phyloP scores from a whole-genome alignment of 1,140 invertebrate species.

The Protaetia brevitarsis region DNA sequence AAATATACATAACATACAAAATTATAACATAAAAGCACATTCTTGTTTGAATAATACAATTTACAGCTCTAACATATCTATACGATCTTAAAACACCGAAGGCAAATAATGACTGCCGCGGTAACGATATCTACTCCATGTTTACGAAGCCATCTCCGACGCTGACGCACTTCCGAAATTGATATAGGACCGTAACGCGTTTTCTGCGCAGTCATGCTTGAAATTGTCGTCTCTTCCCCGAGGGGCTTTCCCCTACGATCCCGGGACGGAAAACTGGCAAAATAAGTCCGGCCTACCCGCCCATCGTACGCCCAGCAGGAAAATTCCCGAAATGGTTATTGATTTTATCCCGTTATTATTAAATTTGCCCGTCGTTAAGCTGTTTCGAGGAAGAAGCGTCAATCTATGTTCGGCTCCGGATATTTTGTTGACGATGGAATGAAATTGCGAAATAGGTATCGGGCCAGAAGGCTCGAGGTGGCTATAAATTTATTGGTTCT shows the following conservation, averaged over 20 bases:
- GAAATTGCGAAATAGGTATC: too few species aligned
- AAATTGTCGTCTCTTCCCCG: background rate
- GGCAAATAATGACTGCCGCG: background rate
- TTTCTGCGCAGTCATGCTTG: background rate
- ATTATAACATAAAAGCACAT: too few species aligned
- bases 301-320: background rate
- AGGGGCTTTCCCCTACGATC: too few species aligned
- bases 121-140: background rate
- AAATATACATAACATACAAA: too few species aligned
- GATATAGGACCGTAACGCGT: background rate
- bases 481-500: too few species aligned
- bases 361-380: too few species aligned
- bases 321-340: constrained; percentile 3
- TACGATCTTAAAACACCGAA: background rate
- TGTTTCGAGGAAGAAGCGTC: too few species aligned
- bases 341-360: constrained; percentile 14
- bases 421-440: background rate
- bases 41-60: too few species aligned
- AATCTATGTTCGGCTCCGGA: too few species aligned
- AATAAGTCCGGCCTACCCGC: background rate
- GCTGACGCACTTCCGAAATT: background rate
- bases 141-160: background rate
- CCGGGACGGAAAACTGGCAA: background rate
- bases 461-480: too few species aligned
- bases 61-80: background rate